Evolutionary conservation across 2,888 invertebrate species (phyloP), one percentile per base, ranked within the genome.

Genomic region (Drosophila picticornis): DNA sequence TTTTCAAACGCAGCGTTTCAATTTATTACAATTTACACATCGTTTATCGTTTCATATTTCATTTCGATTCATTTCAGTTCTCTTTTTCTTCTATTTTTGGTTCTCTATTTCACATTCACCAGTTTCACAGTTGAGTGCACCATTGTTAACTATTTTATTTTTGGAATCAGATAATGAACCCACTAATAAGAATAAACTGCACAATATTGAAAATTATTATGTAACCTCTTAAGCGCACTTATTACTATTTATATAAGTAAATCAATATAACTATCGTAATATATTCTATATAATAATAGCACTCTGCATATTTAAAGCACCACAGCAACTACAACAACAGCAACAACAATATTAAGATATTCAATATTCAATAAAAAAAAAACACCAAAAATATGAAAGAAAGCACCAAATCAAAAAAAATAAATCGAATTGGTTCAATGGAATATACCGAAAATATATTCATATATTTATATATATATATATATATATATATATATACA

Each of bases 1-100:
- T 93, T 82, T 84, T 29, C 27, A 68, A 77, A 78, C 81, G 84
- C 88, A 88, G 86, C 89, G 78, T 86, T 85, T 75, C 67, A 48
- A 76, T 72, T 75, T 72, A 55, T 66, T 7, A 48, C 29, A 34
- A 38, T 29, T 36, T 22, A 25, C 40, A 60, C 16, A 36, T 60
- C 59, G 53, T 27, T 72, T 59, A 60, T 60, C 38, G 13, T 55
- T 69, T 52, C 31, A 19, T 27, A 31, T 48, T 69, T 52, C 31
- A 19, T 34, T 29, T 48, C 16, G 57, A 29, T 56, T 34, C 4
- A 25, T 22, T 53, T 64, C n/a, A 31, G 31, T 75, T 75, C 22
- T 40, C 29, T 40, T 22, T 55, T 31, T 29, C 53, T 22, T 75
- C 57, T 4, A 19, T 16, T 25, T 50, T 59, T 7, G 9, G 13